These are phyloP conservation scores for Glyphotaelius pellucidus DNA, from an alignment of 2,888 invertebrate genomes.

Conservation along the genomic window DNA sequence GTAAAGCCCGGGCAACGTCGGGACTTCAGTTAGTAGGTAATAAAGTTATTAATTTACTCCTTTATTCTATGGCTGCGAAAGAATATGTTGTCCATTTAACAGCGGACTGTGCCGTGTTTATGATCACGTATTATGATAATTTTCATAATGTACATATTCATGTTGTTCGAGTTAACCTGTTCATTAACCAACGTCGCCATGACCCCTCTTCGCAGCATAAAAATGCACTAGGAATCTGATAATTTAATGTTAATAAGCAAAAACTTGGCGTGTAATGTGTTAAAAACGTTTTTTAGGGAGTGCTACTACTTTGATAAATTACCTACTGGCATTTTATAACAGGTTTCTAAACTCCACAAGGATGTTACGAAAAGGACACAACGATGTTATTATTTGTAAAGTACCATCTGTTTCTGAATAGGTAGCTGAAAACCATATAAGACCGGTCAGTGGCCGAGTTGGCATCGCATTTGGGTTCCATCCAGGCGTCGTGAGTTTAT, in stretches of 20 bases:
- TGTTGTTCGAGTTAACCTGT: not conserved
- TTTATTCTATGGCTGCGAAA: not conserved
- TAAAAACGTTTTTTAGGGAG: not conserved
- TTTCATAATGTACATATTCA: not conserved
- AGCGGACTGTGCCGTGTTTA: not conserved
- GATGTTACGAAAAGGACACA: not conserved
- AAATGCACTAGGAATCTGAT: not conserved
- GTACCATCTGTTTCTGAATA: no score
- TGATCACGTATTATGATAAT: not conserved
- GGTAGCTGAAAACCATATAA: no score
- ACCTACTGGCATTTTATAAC: not conserved
- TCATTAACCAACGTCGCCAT: constrained; percentile 19
- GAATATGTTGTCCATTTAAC: not conserved
- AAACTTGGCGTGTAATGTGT: constrained; percentile 28
- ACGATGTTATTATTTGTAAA: not conserved
- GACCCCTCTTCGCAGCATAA: constrained; percentile 7
- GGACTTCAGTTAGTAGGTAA: not conserved
- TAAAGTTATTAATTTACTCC: not conserved
- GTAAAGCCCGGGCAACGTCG: no score
- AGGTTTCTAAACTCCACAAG: not conserved
- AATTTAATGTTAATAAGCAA: constrained; percentile 17
- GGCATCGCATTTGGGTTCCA: no score
- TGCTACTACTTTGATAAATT: not conserved
- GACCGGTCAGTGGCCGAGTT: no score
- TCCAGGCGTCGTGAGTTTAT: no score